Evolutionary conservation across 2,888 invertebrate genomes (phyloP), one percentile per base, ranked within the genome.

Genomic region (Coelinius sp.): DNA sequence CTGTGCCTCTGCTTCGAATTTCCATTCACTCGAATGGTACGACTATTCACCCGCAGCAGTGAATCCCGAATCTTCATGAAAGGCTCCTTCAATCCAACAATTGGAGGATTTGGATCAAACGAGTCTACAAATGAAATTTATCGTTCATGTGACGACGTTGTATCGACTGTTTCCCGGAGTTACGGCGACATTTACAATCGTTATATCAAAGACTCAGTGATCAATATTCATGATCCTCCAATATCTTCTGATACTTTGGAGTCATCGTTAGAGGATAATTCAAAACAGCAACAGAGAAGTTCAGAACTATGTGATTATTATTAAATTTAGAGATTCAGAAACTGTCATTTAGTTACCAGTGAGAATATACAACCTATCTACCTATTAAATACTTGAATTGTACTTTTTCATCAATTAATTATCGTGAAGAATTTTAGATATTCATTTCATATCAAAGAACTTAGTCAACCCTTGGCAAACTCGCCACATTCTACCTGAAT

Each of bases 1-100:
- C 76, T 84, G 73, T 78, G 75, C 41, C 77, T 86, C 1, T 78
- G 80, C 20, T 84, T 86, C 75, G 87, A 88, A 72, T 78, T 84
- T 66, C 87, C 87, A 0, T 85, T 85, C 69, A 76, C 82, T 75
- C 76, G 67, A 1, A 66, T 87, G 25, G 78, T 80, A 14, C 76
- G 77, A 2, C 17, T 73, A 0, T 27, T 81, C 2, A 24, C 67
- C 0, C 65, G 52, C n/a, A 35, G 38, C 14, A 14, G 27, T 6
- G 31, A 35, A 25, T 20, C 27, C 7, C 53, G 64, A 53, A 41
- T 7, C 1, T 65, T 65, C 25, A 24, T n/a, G 3, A 53, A 52
- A 8, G 41, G 52, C 8, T 70, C 65, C 2, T 52, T 59, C 7
- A 70, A 73, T 22, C 67, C 73, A 2, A 68, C 46, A 7, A 63